Base-by-base conservation (phyloP, 2,888 invertebrate species). In the Apodemia hepburni region DNA sequence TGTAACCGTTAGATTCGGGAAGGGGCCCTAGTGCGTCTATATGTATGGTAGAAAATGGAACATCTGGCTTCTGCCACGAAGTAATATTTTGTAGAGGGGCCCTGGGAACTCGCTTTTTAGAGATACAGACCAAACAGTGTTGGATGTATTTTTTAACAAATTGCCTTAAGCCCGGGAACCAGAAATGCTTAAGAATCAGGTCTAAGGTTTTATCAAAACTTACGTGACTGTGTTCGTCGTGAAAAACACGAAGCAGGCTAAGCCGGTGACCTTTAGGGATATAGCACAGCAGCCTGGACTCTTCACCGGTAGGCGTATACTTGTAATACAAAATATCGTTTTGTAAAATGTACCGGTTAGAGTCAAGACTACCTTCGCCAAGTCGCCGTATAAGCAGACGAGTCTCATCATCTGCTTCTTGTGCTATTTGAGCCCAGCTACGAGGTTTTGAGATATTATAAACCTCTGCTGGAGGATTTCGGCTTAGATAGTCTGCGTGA, bases 401-500 rank as follows among this genome's bases (percentile, higher is more conserved):
- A 11, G 49, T 49, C n/a, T 49, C 49, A 7, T 60, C 33, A 12
- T 60, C 60, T 5, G 60, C 49, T 4, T 49, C 42, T 29, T 49
- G 60, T 9, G 47, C 49, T 29, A 60, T 60, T 12, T 60, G 47
- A 17, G 60, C 47, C 2, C 71, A 68, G 27, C 63, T 68, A 29
- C 42, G 42, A 15, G 66, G 66, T 8, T 47, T 62, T 0, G 6
- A 17, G 22, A 66, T 59, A 1, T 63, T 58, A 15, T 51, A 51
- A 0, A 69, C 61, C 2, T 68, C 33, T 1, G 57, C 27, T 3
- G 64, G 69, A 1, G 66, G 70, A 42, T 71, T 69, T 12, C 75
- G 60, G 42, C 77, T 78, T 15, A 76, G 58, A 0, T 70, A 73
- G 64, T 79, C 78, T 1, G 72, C 68, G 60, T 77, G 75, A 22